These are phyloP conservation scores for Gymnodraco acuticeps DNA, from an alignment of 2,797 vertebrate species.

Conservation along the genomic window DNA sequence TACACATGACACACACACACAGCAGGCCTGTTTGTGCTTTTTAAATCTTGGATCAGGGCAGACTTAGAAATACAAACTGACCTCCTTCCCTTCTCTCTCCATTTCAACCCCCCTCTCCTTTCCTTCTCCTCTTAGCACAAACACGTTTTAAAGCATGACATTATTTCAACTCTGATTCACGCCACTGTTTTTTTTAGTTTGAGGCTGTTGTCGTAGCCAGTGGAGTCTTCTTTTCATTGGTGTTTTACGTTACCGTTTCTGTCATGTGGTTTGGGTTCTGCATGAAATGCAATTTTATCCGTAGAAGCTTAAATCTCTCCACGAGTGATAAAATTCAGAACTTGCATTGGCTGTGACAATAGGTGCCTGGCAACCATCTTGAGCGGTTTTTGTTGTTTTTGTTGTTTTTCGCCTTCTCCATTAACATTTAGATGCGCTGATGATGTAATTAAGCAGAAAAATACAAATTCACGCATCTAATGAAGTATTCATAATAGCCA, in stretches of 20 bases:
- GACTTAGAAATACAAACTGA: conserved; percentile 60
- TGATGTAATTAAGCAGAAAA: conserved; percentile 60
- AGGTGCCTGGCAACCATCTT: conserved; percentile 48
- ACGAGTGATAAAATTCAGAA: conserved; percentile 40
- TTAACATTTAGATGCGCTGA: conserved; percentile 72
- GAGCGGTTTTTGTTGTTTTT: conserved; percentile 49
- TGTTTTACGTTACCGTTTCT: conserved; percentile 65
- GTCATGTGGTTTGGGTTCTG: conserved; percentile 80
- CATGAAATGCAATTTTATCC: conserved; percentile 73
- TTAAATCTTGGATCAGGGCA: conserved; percentile 46
- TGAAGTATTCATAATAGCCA: conserved; percentile 46
- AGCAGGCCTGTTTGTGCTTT: conserved; percentile 10
- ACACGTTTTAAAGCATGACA: conserved; percentile 84
- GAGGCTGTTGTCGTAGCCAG: conserved; percentile 68
- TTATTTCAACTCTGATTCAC: conserved; percentile 79
- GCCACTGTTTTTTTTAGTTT: conserved; percentile 70
- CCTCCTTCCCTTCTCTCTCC: conserved; percentile 28
- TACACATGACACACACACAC: not conserved
- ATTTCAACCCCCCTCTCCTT: conserved; percentile 20
- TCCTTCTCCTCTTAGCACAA: conserved; percentile 59
- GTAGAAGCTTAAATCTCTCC: conserved; percentile 25
- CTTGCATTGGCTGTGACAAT: conserved; percentile 19
- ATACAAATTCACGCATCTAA: conserved; percentile 63
- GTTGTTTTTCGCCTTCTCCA: conserved; percentile 47
- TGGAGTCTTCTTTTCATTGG: conserved; percentile 70